Base-by-base conservation (phyloP, 2,888 invertebrate species). In the Dyspetes luteomarginatus region DNA sequence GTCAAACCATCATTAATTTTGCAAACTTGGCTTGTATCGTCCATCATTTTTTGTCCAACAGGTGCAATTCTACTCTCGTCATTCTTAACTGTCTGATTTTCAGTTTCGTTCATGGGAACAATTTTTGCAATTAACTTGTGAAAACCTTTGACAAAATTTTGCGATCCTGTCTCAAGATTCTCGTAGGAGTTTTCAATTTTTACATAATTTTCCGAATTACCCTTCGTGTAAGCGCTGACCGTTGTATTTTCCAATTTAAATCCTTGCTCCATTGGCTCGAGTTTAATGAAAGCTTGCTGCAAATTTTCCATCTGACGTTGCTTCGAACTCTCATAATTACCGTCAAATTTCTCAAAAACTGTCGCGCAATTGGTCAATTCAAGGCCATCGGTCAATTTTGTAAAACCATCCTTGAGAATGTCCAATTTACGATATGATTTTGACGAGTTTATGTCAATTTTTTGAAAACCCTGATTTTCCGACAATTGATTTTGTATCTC, bases 401-500 rank as follows among this genome's bases (percentile, higher is more conserved):
- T 75, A 17, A 86, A 87, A 7, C 72, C 84, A 3, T 85, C 86
- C 45, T 87, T 83, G 4, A 76, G 71, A 2, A 71, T 45, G 9
- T 81, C 74, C 3, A 83, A 43, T 76, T 85, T 83, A 19, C 78
- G 60, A 52, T 79, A 84, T 5, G 79, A 22, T 48, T 81, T 83
- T 0, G 89, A 79, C 0, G 85, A 82, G 50, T 78, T 88, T 0
- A 91, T 90, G 36, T 90, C 88, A 15, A 91, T 85, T 45, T 91
- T 91, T 56, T 89, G 90, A 43, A 91, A 91, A 1, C 91, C 90
- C 12, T 88, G 86, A 84, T 88, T 90, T 7, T 91, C 90, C 0
- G 89, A 89, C 15, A 90, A 85, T 60, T 91, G 89, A 68, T 77
- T 89, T 22, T 91, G 90, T 76, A 91, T 89, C 74, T 90, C 89